Evolutionary conservation across 2,797 vertebrate species (phyloP), one percentile per base, ranked within the genome.

Genomic region (Poeciliopsis presidionis): DNA sequence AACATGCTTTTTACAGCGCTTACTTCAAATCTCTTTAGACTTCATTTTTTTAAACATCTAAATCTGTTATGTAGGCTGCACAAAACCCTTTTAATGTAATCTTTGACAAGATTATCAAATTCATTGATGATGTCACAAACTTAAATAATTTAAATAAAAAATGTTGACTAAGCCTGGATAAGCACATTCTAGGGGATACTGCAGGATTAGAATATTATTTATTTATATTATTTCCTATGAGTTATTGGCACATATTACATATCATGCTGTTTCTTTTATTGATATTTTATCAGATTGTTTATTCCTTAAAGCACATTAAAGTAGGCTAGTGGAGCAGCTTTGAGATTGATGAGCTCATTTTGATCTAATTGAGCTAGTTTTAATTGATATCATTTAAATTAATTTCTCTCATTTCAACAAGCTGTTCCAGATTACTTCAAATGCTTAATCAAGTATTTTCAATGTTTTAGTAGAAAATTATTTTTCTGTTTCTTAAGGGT

Each of bases 31-130:
- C 94, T 93, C 91, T 94, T 95, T 94, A 93, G 92, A 94, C 86
- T 91, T 92, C 87, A 87, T 95, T 94, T 95, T 95, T 88, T 89
- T 94, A 73, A 94, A 95, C 90, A 93, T 95, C 91, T 93, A 95
- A 96, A 96, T 94, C 91, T 94, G 93, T 94, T 95, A 94, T 91
- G 91, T 88, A 75, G 87, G 78, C 81, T 86, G 78, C 81, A 94
- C 89, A 93, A 94, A 94, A 86, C 87, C 90, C 87, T 91, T 95
- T 94, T 94, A 94, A 95, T 95, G 93, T 94, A 95, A 95, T 95
- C 94, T 94, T 93, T 95, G 95, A 94, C 93, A 95, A 95, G 94
- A 95, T 95, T 94, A 96, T 94, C 90, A 94, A 91, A 93, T 93
- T 92, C 90, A 94, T 91, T 95, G 94, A 95, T 93, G 92, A 94